phyloP scores from a whole-genome alignment of 1,140 invertebrate species.

The Drosophila trapezifrons region DNA sequence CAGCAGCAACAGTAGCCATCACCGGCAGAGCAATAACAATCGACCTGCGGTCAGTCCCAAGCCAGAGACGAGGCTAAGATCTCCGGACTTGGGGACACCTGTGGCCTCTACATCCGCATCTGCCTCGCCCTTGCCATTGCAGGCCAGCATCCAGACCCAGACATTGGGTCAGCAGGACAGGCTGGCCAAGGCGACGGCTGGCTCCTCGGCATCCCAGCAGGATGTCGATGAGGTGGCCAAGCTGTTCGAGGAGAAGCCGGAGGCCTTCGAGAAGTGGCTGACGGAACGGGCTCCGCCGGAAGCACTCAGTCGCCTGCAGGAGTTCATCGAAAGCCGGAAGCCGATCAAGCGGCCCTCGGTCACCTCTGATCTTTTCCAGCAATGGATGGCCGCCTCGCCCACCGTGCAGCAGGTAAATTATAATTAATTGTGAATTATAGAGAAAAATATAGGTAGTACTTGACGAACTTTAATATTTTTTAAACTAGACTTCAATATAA shows the following conservation, averaged over 20 bases:
- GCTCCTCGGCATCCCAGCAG: constrained; percentile 63
- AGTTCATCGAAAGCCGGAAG: constrained; percentile 83
- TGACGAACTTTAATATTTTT: not conserved
- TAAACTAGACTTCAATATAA: not conserved
- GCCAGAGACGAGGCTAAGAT: constrained; percentile 31
- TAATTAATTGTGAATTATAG: not conserved
- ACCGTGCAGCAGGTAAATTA: constrained; percentile 87
- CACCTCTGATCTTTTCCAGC: constrained; percentile 92
- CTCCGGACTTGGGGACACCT: constrained; percentile 36
- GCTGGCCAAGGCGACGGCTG: constrained; percentile 34
- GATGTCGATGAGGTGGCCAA: constrained; percentile 82
- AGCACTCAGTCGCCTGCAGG: constrained; percentile 86
- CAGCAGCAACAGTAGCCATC: constrained; percentile 49
- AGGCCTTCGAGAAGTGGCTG: constrained; percentile 89
- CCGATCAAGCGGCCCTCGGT: constrained; percentile 90
- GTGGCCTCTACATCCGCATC: constrained; percentile 21
- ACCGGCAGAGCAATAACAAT: constrained; percentile 70
- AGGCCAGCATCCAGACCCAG: constrained; percentile 29
- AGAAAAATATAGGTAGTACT: not conserved
- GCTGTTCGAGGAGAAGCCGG: constrained; percentile 85
- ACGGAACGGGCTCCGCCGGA: constrained; percentile 89
- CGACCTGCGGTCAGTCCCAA: constrained; percentile 24
- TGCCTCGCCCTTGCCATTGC: not conserved
- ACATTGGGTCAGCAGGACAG: constrained; percentile 21
- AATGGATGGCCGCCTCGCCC: constrained; percentile 90